Base-by-base conservation (phyloP, 2,888 invertebrate species). In the Pseudococcus viburni region DNA sequence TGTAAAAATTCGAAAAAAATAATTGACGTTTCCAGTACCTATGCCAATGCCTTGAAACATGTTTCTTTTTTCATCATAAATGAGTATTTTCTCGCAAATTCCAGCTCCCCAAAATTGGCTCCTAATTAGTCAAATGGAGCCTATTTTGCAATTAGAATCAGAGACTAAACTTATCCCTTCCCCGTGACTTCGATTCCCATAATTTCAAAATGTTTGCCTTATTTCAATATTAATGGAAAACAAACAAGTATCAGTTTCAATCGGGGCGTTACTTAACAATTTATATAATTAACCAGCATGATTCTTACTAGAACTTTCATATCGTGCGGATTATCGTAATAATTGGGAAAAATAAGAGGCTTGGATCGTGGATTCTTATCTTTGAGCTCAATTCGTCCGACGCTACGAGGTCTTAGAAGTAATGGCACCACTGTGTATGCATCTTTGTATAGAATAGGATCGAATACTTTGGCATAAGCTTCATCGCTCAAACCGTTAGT, bases 341-440 rank as follows among this genome's bases (percentile, higher is more conserved):
- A 98, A 91, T 98, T 97, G 0, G 98, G 96, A 91, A 96, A 95
- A 89, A 99, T 96, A n/a, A 94, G 91, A 0, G 98, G 97, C 90
- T 95, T 94, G 0, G 95, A 93, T 88, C 93, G 92, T 0, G 97
- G 95, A 91, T 96, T 93, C 0, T 92, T 92, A 84, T 95, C 95
- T 90, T 93, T 93, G 0, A 99, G 92, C 90, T 94, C 92, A 17
- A 97, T 91, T 90, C 92, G 93, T 0, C 96, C 96, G 80, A 94
- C 92, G 90, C 96, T 96, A 89, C 93, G 93, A 0, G 96, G 96
- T 86, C 96, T 92, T 90, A 96, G 91, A n/a, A 96, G 90, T 80
- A 96, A 91, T 0, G 96, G 95, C 0, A 95, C 92, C 2, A 95
- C 92, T 59, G 94, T 94, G 91, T 94, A 95, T 0, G 95, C 94